Evolutionary conservation across 2,888 invertebrate species (phyloP), one percentile per base, ranked within the genome.

Genomic region (Darwinula stevensoni): DNA sequence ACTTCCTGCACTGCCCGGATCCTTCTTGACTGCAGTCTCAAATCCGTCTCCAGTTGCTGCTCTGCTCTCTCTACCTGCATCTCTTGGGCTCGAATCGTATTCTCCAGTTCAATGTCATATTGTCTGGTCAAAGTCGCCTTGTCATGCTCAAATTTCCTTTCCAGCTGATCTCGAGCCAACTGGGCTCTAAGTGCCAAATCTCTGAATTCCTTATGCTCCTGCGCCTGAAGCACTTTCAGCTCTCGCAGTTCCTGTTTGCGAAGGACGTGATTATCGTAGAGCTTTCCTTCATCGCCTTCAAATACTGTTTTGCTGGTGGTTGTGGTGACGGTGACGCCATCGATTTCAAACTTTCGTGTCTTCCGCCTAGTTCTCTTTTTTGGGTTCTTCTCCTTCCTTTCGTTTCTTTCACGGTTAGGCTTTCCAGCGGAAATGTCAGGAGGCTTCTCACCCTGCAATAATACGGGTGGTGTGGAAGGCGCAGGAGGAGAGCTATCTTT

Each of bases 201-300:
- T 50, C n/a, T 88, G 57, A 88, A 86, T 55, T 97, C 91, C 46
- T 94, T 86, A 53, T 91, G 88, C 52, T 97, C 97, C 53, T 78
- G 75, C 45, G 94, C 91, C 56, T 97, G 97, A 42, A 99, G 59
- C 64, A 91, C 68, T 57, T 97, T 94, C 45, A 97, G 61, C 57
- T 97, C 97, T 4, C 94, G 61, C 37, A 97, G 54, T 54, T 97
- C 94, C 49, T 88, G 88, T 47, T 94, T 94, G 9, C 28, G 62
- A 40, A 75, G 68, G 40, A 72, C 69, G 49, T 75, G 74, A 49
- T 76, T 74, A 51, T 78, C 75, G 50, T 69, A 68, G n/a, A n/a
- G n/a, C 16, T 67, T 60, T 30, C 65, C 64, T 35, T 48, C 46
- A 36, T 48, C 48, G 13, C 45, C 47, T 38, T 47, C 46, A 37